Conservation (phyloP, 2,888 invertebrate species). For the Andrena trimmerana region DNA sequence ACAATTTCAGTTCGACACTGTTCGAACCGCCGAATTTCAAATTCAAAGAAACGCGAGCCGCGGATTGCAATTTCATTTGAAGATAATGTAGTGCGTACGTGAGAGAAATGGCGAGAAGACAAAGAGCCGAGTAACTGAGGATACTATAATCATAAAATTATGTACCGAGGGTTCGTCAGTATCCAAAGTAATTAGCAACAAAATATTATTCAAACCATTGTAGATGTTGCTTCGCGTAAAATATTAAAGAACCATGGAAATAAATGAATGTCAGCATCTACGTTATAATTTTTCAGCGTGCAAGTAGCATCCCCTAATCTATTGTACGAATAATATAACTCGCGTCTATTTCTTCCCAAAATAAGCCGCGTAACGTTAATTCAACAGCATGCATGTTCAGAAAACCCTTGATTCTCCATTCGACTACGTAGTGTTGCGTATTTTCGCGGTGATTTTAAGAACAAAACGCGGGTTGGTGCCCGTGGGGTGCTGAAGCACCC, state of each 20-base stretch:
- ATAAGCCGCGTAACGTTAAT: not conserved
- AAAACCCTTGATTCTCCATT: too few relatives aligned
- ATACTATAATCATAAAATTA: constrained; percentile 11
- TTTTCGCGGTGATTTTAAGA: too few relatives aligned
- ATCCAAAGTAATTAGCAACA: constrained; percentile 9
- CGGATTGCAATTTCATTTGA: too few relatives aligned
- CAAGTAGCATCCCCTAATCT: not conserved
- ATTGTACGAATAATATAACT: not conserved
- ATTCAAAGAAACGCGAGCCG: too few relatives aligned
- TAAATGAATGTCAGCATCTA: constrained; percentile 23
- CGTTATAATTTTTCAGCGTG: not conserved
- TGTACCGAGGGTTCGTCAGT: not conserved
- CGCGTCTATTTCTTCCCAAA: not conserved
- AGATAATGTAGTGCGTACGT: too few relatives aligned
- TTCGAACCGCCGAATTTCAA: too few relatives aligned
- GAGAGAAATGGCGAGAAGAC: not conserved
- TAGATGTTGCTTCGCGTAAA: constrained; percentile 5
- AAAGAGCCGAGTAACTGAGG: not conserved
- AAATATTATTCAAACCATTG: constrained; percentile 1
- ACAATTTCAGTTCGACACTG: too few relatives aligned
- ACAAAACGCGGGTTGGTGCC: too few relatives aligned
- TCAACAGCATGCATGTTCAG: not conserved
- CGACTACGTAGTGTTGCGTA: too few relatives aligned
- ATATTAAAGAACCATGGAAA: constrained; percentile 3
- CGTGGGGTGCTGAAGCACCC: too few relatives aligned